phyloP scores from a whole-genome alignment of 2,797 vertebrate genomes.

The Rhabdophis nuchalis region DNA sequence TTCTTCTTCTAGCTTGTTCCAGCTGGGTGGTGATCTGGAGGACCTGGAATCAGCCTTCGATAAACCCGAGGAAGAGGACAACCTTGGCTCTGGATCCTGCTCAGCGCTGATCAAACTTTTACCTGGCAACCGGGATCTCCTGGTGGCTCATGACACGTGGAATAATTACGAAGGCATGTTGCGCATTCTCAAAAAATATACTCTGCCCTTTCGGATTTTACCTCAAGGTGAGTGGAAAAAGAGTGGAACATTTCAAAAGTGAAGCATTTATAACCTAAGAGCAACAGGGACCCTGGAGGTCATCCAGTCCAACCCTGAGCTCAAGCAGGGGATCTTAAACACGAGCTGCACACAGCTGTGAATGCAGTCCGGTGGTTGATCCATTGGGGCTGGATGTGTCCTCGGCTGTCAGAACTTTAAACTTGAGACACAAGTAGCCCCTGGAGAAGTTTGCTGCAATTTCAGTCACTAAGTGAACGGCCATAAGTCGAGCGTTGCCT shows the following conservation, averaged over 20 bases:
- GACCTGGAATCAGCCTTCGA: constrained; percentile 88
- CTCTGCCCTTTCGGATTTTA: constrained; percentile 76
- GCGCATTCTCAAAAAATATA: constrained; percentile 90
- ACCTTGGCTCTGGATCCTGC: constrained; percentile 87
- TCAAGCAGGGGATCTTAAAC: not conserved
- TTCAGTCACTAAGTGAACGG: too few relatives aligned
- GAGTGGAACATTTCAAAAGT: not conserved
- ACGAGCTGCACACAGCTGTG: too few relatives aligned
- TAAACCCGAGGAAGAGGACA: constrained; percentile 67
- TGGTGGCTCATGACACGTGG: constrained; percentile 95
- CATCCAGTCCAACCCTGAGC: not conserved
- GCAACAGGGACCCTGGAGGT: not conserved
- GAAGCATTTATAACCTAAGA: not conserved
- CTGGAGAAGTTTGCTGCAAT: too few relatives aligned
- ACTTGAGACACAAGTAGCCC: too few relatives aligned
- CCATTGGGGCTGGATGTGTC: too few relatives aligned
- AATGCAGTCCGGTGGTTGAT: too few relatives aligned
- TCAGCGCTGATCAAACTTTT: constrained; percentile 92
- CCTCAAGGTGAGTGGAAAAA: constrained; percentile 68
- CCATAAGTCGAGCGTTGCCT: too few relatives aligned
- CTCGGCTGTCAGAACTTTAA: too few relatives aligned
- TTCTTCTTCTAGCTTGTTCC: constrained; percentile 77
- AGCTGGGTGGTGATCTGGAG: constrained; percentile 87
- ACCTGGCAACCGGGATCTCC: constrained; percentile 80
- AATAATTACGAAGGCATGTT: constrained; percentile 89